Evolutionary conservation across 2,113 vertebrate genomes (phyloP).

Genomic region (Panthera uncia): DNA sequence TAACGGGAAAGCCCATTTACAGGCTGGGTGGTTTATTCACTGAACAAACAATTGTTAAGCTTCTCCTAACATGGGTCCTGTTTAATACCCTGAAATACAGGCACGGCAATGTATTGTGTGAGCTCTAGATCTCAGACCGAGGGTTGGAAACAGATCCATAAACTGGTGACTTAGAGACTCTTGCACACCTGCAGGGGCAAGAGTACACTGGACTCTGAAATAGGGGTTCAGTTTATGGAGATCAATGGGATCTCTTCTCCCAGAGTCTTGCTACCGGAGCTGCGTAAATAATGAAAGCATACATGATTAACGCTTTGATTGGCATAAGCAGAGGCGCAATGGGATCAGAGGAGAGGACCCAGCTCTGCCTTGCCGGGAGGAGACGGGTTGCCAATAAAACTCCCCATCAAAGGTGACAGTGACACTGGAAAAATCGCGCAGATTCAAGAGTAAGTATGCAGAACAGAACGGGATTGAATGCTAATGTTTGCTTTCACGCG

Average conservation of each 20-base stretch:
- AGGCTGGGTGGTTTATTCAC: not conserved
- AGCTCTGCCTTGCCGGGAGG: not conserved
- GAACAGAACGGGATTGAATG: not conserved
- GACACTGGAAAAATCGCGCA: not conserved
- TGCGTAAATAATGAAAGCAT: not conserved
- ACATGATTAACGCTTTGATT: fast-evolving
- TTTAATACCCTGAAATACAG: not conserved
- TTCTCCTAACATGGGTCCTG: not conserved
- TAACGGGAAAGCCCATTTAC: not conserved
- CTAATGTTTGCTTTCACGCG: not conserved
- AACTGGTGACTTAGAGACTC: not conserved
- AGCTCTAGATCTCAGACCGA: not conserved
- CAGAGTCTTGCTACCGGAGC: fast-evolving
- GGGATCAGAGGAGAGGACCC: not conserved
- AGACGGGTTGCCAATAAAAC: not conserved
- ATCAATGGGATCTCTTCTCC: not conserved
- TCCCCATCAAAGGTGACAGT: not conserved
- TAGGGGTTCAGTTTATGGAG: not conserved
- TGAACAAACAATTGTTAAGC: not conserved
- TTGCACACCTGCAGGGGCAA: not conserved
- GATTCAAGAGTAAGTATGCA: not conserved
- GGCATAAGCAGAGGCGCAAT: fast-evolving
- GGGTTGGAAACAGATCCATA: not conserved
- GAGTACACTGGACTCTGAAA: not conserved
- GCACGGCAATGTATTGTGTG: not conserved